Conservation (phyloP, 64 coral and sea anemone genomes). For the Pachyseris speciosa region DNA sequence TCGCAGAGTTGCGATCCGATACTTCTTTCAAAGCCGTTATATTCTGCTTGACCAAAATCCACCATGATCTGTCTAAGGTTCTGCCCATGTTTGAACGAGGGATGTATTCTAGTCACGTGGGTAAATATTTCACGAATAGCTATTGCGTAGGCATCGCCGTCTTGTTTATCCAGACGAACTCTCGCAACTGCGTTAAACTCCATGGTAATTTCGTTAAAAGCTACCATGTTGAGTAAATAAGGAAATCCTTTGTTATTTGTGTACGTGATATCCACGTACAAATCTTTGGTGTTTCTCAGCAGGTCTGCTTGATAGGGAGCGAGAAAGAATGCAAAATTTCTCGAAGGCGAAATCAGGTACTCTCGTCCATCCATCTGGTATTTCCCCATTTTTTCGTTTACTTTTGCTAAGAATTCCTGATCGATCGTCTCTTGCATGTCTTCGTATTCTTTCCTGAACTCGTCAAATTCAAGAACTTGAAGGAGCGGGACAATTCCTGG, state of each 20-base stretch:
- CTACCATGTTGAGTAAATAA: conserved; percentile 49
- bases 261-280: conserved; percentile 75
- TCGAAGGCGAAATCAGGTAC: conserved; percentile 42
- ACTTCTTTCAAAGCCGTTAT: conserved; percentile 8
- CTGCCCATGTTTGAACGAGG: neutral
- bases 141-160: conserved; percentile 25
- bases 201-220: conserved; percentile 40
- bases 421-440: conserved; percentile 31
- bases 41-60: conserved; percentile 38
- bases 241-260: conserved; percentile 50
- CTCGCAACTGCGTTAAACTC: conserved; percentile 11
- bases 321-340: conserved; percentile 73
- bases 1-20: neutral
- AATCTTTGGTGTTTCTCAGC: conserved; percentile 24
- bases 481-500: no score
- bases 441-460: no score
- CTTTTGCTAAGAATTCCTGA: conserved; percentile 42
- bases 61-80: conserved; percentile 27
- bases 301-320: conserved; percentile 60
- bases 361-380: conserved; percentile 64
- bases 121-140: conserved; percentile 24
- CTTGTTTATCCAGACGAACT: conserved; percentile 32
- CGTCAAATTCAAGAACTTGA: no score
- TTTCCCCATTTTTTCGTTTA: conserved; percentile 60
- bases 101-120: neutral